Evolutionary conservation across 2,888 invertebrate genomes (phyloP).

Genomic region (Myopa tessellatipennis): DNA sequence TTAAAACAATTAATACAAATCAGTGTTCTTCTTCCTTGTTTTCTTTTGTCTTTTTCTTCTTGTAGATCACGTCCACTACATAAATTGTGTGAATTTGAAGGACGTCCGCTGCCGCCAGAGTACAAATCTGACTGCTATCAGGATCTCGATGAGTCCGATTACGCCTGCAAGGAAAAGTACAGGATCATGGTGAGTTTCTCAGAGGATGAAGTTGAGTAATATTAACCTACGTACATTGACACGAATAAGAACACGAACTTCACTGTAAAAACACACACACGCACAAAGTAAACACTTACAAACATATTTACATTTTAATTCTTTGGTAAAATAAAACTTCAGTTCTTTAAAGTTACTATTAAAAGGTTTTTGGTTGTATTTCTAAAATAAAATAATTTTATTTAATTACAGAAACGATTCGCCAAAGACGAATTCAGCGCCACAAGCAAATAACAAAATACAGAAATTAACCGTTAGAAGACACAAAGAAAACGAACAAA

Average conservation of each 20-base stretch:
- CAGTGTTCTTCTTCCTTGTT: background rate
- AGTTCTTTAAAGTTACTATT: background rate
- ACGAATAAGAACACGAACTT: too few species aligned
- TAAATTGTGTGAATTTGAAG: constrained; percentile 81
- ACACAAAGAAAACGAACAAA: background rate
- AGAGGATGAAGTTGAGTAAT: too few species aligned
- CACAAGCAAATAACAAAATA: constrained; percentile 51
- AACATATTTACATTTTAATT: background rate
- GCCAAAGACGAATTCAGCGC: constrained; percentile 64
- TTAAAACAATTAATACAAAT: too few species aligned
- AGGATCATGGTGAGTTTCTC: constrained; percentile 77
- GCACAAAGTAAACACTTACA: too few species aligned
- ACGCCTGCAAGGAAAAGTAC: constrained; percentile 84
- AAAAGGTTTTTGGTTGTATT: constrained; percentile 54
- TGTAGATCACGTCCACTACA: constrained; percentile 74
- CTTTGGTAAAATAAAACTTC: background rate
- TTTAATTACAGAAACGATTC: constrained; percentile 71
- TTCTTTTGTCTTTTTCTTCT: background rate
- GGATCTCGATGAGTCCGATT: constrained; percentile 82
- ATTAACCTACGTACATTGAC: too few species aligned
- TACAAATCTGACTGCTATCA: constrained; percentile 84
- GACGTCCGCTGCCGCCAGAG: constrained; percentile 76
- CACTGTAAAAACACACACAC: too few species aligned
- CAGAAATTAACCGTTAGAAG: constrained; percentile 30
- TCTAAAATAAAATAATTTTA: constrained; percentile 45